Percentiles rank a stretch among this genome's conserved stretches.
Evolutionary conservation across 2,113 vertebrate species (phyloP).

Genomic region (Podarcis raffonei): DNA sequence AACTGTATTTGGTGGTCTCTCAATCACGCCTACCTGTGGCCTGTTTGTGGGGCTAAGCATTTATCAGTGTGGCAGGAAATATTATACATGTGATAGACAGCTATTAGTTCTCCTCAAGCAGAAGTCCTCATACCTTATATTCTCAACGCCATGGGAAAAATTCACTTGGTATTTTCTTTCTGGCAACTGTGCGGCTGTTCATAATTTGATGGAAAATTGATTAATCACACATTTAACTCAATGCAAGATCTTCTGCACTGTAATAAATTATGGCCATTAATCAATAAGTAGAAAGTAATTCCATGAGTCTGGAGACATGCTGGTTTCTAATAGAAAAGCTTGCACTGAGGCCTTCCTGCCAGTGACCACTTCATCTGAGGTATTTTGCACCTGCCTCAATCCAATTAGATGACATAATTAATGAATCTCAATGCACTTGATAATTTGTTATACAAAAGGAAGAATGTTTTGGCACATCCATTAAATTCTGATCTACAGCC

Average conservation of each 20-base stretch:
- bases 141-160: conserved; percentile 85
- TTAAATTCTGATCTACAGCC: conserved; percentile 84
- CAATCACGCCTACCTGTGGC: conserved; percentile 92
- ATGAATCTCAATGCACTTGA: conserved; percentile 87
- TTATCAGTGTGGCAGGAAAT: conserved; percentile 90
- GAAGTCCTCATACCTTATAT: conserved; percentile 79
- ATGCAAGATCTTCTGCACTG: conserved; percentile 93
- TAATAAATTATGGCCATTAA: conserved; percentile 99
- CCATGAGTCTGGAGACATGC: conserved; percentile 96
- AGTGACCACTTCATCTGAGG: conserved; percentile 94
- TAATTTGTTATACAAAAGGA: conserved; percentile 89
- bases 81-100: conserved; percentile 91
- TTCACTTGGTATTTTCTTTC: conserved; percentile 86
- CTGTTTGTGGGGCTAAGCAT: conserved; percentile 85
- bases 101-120: conserved; percentile 88
- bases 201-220: conserved; percentile 99
- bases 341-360: conserved; percentile 88
- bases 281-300: conserved; percentile 99
- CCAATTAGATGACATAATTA: conserved; percentile 98
- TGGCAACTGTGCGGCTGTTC: conserved; percentile 87
- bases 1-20: conserved; percentile 84
- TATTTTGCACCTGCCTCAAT: conserved; percentile 94
- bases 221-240: conserved; percentile 99
- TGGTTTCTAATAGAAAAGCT: conserved; percentile 98
- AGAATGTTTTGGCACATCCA: conserved; percentile 84